These are phyloP conservation scores for Pagetopsis macropterus DNA, from an alignment of 2,797 vertebrate genomes.

Conservation along the genomic window DNA sequence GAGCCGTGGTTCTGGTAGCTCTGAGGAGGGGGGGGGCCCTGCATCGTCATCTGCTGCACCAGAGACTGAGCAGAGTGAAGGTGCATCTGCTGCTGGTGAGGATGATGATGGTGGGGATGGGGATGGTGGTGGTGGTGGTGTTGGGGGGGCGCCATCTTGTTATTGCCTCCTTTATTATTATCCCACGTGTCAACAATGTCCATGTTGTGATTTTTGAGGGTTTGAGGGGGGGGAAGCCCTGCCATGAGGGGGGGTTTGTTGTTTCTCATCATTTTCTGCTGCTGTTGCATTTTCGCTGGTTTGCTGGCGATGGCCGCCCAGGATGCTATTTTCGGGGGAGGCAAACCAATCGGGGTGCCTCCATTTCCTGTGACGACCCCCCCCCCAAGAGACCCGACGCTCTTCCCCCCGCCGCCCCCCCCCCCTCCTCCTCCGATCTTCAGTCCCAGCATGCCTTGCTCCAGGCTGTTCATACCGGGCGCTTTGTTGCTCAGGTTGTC, in stretches of 20 bases:
- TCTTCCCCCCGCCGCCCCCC: conserved; percentile 89
- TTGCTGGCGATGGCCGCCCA: conserved; percentile 99
- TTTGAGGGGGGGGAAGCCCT: conserved; percentile 87
- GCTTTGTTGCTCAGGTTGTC: conserved; percentile 97
- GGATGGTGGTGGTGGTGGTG: conserved; percentile 68
- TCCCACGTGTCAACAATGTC: conserved; percentile 98
- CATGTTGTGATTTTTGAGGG: conserved; percentile 95
- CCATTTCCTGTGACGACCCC: conserved; percentile 89
- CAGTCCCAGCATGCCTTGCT: conserved; percentile 96
- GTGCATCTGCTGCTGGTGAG: conserved; percentile 78
- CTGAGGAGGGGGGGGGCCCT: conserved; percentile 82
- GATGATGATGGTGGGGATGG: conserved; percentile 78
- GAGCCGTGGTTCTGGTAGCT: conserved; percentile 91
- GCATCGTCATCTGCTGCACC: conserved; percentile 86
- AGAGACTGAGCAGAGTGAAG: conserved; percentile 84
- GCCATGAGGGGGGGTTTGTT: conserved; percentile 86
- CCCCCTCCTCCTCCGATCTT: conserved; percentile 92
- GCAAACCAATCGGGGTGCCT: conserved; percentile 89
- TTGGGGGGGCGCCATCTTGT: conserved; percentile 89
- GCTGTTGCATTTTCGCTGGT: conserved; percentile 90
- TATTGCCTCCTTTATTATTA: conserved; percentile 89
- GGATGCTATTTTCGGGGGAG: conserved; percentile 92
- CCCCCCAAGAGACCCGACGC: conserved; percentile 89
- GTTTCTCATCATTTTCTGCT: conserved; percentile 89
- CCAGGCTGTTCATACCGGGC: conserved; percentile 96